phyloP scores from a whole-genome alignment of 2,888 invertebrate species.

The Thalpophila matura region DNA sequence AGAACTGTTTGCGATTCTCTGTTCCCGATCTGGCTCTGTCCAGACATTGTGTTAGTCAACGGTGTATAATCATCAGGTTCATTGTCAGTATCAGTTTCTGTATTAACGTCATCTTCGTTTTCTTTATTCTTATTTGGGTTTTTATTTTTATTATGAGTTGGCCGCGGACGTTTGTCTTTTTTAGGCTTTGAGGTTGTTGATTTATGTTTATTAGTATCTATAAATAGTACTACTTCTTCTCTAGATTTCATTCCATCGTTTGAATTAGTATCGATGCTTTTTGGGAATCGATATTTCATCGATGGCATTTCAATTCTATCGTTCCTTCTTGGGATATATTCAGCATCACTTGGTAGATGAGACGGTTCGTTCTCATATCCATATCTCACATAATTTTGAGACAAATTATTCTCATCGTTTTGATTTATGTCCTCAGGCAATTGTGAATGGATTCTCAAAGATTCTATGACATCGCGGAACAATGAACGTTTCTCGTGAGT shows the following conservation, averaged over 20 bases:
- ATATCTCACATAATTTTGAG: slow-evolving; percentile 76
- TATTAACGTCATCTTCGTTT: slow-evolving; percentile 60
- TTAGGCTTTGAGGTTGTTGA: slow-evolving; percentile 76
- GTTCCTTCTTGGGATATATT: slow-evolving; percentile 83
- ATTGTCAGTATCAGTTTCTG: slow-evolving; percentile 58
- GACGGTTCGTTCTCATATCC: slow-evolving; percentile 76
- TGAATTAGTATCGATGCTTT: slow-evolving; percentile 71
- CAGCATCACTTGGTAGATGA: slow-evolving; percentile 77
- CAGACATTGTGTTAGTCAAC: slow-evolving; percentile 80
- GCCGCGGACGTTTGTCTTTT: slow-evolving; percentile 61
- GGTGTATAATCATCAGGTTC: slow-evolving; percentile 67
- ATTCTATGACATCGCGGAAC: slow-evolving; percentile 85
- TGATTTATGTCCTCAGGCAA: slow-evolving; percentile 78
- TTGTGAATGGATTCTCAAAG: slow-evolving; percentile 79
- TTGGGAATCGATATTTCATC: slow-evolving; percentile 82
- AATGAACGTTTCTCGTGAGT: slow-evolving; percentile 79
- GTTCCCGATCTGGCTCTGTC: slow-evolving; percentile 87
- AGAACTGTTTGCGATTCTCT: slow-evolving; percentile 86
- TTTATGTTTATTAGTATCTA: slow-evolving; percentile 74
- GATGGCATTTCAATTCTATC: slow-evolving; percentile 86
- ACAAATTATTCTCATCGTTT: slow-evolving; percentile 81
- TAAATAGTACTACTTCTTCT: slow-evolving; percentile 80
- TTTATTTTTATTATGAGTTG: slow-evolving; percentile 66
- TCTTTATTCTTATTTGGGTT: slow-evolving; percentile 64
- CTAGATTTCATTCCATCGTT: slow-evolving; percentile 66